Percentiles rank a stretch among this genome's conserved stretches.
Conservation (phyloP, 1,140 invertebrate species). For the Pantala flavescens region DNA sequence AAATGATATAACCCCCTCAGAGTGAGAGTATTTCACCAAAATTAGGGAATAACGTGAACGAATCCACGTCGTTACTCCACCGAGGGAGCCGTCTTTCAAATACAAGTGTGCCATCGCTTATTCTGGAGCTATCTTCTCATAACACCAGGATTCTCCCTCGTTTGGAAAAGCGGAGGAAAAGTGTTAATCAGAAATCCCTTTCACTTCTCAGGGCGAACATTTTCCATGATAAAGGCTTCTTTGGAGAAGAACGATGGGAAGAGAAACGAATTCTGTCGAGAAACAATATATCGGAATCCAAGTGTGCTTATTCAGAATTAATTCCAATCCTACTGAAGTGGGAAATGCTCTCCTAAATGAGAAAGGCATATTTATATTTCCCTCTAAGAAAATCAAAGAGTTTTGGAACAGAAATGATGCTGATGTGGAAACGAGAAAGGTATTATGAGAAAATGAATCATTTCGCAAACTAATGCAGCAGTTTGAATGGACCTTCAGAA, state of each 20-base stretch:
- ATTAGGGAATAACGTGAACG: neutral
- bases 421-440: no score
- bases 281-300: neutral
- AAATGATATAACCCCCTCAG: neutral
- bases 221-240: neutral
- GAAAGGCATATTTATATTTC: constrained; percentile 4
- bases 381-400: neutral
- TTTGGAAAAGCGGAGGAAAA: constrained; percentile 4
- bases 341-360: neutral
- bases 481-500: no score
- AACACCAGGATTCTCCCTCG: neutral
- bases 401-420: no score
- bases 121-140: neutral
- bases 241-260: neutral
- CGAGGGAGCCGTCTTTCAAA: neutral
- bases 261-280: neutral
- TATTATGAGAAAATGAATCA: no score
- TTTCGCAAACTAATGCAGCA: no score
- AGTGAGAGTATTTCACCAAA: neutral
- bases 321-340: neutral
- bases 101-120: constrained; percentile 8
- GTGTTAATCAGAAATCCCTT: constrained; percentile 9
- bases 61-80: neutral
- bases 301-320: constrained; percentile 3
- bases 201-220: constrained; percentile 8